Evolutionary conservation across 2,888 invertebrate species (phyloP), one percentile per base, ranked within the genome.

Genomic region (Leucoma salicis): DNA sequence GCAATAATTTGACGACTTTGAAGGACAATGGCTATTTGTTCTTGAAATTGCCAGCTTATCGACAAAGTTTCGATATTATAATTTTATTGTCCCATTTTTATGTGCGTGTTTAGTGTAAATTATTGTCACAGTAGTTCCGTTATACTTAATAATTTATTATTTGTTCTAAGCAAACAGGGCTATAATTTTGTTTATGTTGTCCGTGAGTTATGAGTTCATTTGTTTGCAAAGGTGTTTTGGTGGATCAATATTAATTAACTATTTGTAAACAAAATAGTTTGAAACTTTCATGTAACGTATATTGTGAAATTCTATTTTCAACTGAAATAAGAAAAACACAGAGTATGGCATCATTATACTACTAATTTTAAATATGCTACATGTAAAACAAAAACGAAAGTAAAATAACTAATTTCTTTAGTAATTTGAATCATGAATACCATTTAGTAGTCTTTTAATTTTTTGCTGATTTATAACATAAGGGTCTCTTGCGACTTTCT

Each of bases 51-150:
- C 51, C 31, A 51, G 51, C 54, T 75, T 75, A 78, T 73, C 61
- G 70, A 48, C 48, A 40, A 77, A 78, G 57, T 77, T 78, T 65
- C 49, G 59, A 66, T 70, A 68, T 74, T 64, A 73, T 60, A 57
- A 64, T 69, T 67, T 70, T 69, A 74, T 71, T 67, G 64, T 68
- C 53, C 55, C 47, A 47, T 21, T 63, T 68, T 71, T 73, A 74
- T 76, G 59, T 65, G 49, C 62, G 57, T 47, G 62, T 70, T 72
- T 71, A 70, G 68, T 58, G 60, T 58, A 66, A 77, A 74, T 78
- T 70, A 78, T 72, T 60, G 69, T 63, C 57, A 61, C 47, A 39
- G 54, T 58, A 59, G 60, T 63, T 53, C 46, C 57, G 59, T 57
- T 12, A 39, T 57, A 52, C 44, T 46, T 41, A 46, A 55, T 49